These are phyloP conservation scores for Macrotis lagotis DNA, from an alignment of 2,113 vertebrate species.

Conservation along the genomic window DNA sequence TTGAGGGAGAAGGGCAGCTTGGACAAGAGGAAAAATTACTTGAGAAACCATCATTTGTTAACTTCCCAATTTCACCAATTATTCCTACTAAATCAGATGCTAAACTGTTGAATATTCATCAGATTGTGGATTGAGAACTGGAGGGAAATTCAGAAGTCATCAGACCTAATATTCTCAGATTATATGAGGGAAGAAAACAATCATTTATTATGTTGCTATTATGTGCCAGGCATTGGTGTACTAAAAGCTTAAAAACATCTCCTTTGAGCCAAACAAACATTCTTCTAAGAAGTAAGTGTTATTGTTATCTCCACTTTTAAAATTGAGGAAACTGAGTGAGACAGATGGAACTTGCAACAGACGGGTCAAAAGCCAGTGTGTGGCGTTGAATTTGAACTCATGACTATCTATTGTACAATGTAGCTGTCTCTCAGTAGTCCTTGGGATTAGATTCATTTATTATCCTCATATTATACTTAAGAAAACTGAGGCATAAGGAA, in stretches of 20 bases:
- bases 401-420: background rate
- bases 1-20: background rate
- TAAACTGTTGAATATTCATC: background rate
- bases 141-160: background rate
- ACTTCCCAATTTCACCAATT: background rate
- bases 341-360: background rate
- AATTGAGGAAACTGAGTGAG: background rate
- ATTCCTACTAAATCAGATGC: background rate
- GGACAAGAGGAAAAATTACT: background rate
- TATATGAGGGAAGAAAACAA: background rate
- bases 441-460: background rate
- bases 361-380: background rate
- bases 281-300: background rate
- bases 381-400: background rate
- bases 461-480: background rate
- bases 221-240: background rate
- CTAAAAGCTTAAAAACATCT: background rate
- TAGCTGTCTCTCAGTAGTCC: background rate
- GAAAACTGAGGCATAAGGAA: background rate
- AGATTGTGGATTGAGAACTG: background rate
- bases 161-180: background rate
- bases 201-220: conserved; percentile 15
- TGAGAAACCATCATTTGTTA: background rate
- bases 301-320: conserved; percentile 2
- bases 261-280: conserved; percentile 10